A percentile compares a stretch with the other conserved stretches of the same genome.
Evolutionary conservation across 2,888 invertebrate genomes (phyloP).

Genomic region (Hyposoter dolosus): DNA sequence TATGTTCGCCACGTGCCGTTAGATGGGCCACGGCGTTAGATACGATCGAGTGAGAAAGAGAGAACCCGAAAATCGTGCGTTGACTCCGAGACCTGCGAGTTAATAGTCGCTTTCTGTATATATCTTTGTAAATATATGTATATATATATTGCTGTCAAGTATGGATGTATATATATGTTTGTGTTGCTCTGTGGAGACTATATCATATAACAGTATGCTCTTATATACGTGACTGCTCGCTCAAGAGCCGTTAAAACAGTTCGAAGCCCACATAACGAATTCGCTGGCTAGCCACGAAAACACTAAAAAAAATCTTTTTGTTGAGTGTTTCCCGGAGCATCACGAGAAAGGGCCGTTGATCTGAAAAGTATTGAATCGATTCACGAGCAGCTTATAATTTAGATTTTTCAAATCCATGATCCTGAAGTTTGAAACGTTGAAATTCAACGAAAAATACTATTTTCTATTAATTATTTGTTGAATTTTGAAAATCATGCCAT

Average conservation of each 20-base stretch:
- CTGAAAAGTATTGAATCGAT: neutral
- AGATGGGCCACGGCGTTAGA: constrained; percentile 62
- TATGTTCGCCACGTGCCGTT: constrained; percentile 61
- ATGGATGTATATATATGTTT: constrained; percentile 3
- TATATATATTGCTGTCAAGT: neutral
- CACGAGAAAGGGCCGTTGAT: neutral
- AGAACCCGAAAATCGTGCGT: constrained; percentile 67
- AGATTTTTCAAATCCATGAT: neutral
- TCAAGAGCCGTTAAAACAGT: constrained; percentile 60
- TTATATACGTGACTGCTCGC: constrained; percentile 59
- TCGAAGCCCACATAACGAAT: constrained; percentile 58
- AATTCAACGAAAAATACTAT: no score
- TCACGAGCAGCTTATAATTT: neutral
- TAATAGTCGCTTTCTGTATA: constrained; percentile 45
- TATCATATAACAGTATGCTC: constrained; percentile 46
- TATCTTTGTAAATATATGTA: neutral
- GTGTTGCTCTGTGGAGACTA: neutral
- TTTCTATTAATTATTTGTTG: no score
- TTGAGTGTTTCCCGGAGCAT: neutral
- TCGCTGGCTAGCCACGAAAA: constrained; percentile 27
- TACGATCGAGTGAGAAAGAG: constrained; percentile 51
- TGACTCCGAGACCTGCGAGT: constrained; percentile 59
- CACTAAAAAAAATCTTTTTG: constrained; percentile 16
- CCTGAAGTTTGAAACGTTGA: no score
- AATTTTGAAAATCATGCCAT: no score